These are phyloP conservation scores for Atlantisia rogersi DNA, from an alignment of 2,113 vertebrate species.

Conservation along the genomic window DNA sequence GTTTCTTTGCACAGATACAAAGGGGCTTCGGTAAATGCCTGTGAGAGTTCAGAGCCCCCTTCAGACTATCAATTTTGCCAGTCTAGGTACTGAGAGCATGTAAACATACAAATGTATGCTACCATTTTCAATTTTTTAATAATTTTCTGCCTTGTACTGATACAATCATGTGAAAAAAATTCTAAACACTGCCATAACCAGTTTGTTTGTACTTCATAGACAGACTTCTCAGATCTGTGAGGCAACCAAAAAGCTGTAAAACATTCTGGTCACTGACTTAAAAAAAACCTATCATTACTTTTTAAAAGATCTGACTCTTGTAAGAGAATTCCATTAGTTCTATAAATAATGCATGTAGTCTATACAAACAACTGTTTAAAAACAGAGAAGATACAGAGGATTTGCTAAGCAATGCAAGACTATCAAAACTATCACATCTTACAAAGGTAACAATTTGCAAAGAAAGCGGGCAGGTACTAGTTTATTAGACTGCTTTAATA, in stretches of 20 bases:
- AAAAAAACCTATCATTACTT: neutral
- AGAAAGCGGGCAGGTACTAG: neutral
- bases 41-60: neutral
- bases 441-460: neutral
- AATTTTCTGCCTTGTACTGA: neutral
- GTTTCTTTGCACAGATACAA: neutral
- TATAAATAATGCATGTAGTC: neutral
- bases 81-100: neutral
- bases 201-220: neutral
- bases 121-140: neutral
- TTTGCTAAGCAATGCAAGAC: neutral
- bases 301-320: neutral
- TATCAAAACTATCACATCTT: neutral
- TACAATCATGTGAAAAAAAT: neutral
- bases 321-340: neutral
- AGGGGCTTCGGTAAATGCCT: neutral
- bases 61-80: neutral
- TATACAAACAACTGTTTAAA: neutral
- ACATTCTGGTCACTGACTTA: neutral
- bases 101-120: rapidly evolving
- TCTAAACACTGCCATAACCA: neutral
- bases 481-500: neutral
- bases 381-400: neutral
- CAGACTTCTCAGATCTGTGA: neutral
- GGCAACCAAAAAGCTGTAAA: neutral